A percentile compares a stretch with the other conserved stretches of the same genome.
Conservation (phyloP, 2,888 invertebrate species). For the Amorpha juglandis region DNA sequence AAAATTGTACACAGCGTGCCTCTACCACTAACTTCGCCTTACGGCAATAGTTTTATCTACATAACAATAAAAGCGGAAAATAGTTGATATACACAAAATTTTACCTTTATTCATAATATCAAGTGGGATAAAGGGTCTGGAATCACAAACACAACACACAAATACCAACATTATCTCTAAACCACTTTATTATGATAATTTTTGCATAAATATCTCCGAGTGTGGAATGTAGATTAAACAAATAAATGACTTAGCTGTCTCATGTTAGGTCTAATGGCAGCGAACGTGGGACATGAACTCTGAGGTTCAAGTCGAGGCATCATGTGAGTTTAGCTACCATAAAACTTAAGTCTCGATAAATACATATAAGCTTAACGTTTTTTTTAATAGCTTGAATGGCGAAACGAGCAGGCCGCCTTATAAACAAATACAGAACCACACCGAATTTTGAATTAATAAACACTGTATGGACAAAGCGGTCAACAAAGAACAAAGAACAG, state of each 20-base stretch:
- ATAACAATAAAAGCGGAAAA: background rate
- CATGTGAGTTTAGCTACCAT: too few species aligned
- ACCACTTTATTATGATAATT: conserved; percentile 20
- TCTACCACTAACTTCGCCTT: background rate
- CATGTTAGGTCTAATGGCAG: background rate
- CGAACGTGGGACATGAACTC: background rate
- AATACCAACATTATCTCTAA: conserved; percentile 6
- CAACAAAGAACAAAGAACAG: too few species aligned
- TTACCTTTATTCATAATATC: background rate
- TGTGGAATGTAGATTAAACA: background rate
- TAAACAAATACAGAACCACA: too few species aligned
- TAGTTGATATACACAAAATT: background rate
- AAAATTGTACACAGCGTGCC: too few species aligned
- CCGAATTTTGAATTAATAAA: too few species aligned
- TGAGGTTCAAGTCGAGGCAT: background rate
- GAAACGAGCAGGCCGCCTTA: too few species aligned
- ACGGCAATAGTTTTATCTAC: conserved; percentile 1
- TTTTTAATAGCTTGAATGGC: too few species aligned
- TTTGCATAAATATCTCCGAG: background rate
- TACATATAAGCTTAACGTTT: too few species aligned
- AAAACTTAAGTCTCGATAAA: too few species aligned
- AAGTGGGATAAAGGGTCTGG: background rate
- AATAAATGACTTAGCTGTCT: background rate
- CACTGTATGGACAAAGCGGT: too few species aligned
- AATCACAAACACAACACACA: conserved; percentile 6